phyloP scores from a whole-genome alignment of 1,140 invertebrate species.

The Tetramorium simillimum region DNA sequence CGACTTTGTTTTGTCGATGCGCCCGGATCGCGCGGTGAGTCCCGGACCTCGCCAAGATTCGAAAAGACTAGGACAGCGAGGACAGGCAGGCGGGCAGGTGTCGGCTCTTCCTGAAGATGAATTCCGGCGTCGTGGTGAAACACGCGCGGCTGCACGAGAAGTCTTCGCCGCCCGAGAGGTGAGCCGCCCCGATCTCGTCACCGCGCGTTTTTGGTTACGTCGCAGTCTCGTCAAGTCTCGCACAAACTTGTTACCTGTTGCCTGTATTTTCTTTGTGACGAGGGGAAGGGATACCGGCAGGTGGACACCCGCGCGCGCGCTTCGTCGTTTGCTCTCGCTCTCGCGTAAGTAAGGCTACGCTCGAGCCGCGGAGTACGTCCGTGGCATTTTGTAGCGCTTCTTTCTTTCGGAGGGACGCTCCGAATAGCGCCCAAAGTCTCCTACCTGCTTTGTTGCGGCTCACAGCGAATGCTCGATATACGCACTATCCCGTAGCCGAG shows the following conservation, averaged over 20 bases:
- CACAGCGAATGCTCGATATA: neutral
- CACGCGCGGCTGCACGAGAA: slow-evolving; percentile 57
- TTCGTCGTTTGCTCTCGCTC: neutral
- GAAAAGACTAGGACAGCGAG: neutral
- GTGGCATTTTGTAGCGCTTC: neutral
- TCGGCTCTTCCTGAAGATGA: slow-evolving; percentile 37
- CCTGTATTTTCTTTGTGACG: slow-evolving; percentile 58
- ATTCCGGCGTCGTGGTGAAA: slow-evolving; percentile 61
- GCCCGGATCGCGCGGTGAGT: slow-evolving; percentile 6
- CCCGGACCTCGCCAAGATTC: neutral
- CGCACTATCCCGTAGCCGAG: neutral
- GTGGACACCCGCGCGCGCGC: slow-evolving; percentile 51
- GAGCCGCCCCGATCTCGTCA: slow-evolving; percentile 2
- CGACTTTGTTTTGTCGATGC: slow-evolving; percentile 14
- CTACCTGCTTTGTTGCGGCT: neutral
- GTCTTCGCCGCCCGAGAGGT: slow-evolving; percentile 71
- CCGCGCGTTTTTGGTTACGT: neutral
- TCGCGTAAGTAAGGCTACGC: slow-evolving; percentile 74
- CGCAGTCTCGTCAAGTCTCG: neutral
- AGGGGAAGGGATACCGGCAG: slow-evolving; percentile 53
- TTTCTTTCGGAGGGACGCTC: neutral
- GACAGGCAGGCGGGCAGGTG: too few species aligned
- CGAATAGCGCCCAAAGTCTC: neutral
- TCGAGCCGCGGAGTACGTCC: neutral
- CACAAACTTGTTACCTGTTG: slow-evolving; percentile 62